These are phyloP conservation scores for Solenodon paradoxus DNA, from an alignment of 2,113 vertebrate genomes.

Conservation along the genomic window DNA sequence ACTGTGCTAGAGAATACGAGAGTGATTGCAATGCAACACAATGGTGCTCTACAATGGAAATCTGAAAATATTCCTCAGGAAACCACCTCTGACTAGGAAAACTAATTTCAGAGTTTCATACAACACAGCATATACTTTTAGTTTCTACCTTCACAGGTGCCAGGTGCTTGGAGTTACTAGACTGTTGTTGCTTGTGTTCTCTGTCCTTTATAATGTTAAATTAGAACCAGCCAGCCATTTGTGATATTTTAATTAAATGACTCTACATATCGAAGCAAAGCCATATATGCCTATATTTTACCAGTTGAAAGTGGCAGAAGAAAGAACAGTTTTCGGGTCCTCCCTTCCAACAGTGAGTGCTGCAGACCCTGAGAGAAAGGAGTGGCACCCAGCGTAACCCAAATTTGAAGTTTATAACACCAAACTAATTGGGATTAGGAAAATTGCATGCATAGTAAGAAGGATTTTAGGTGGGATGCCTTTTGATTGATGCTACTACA, in stretches of 20 bases:
- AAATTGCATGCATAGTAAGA: no score
- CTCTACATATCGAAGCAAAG: not conserved
- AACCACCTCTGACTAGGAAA: not conserved
- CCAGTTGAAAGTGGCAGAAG: not conserved
- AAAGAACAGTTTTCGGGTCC: no score
- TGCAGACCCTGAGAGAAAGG: not conserved
- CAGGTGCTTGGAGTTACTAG: not conserved
- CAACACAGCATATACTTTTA: not conserved
- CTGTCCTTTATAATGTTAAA: not conserved
- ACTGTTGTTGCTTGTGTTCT: not conserved
- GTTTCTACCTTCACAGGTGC: not conserved
- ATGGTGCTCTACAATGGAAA: not conserved
- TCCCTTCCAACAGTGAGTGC: no score
- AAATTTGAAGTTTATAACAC: not conserved
- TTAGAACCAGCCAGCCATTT: not conserved
- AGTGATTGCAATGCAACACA: rapidly evolving
- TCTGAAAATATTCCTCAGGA: not conserved
- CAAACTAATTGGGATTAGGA: not conserved
- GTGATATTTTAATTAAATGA: not conserved
- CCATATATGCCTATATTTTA: no score
- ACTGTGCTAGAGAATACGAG: no score
- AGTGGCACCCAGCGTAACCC: not conserved
- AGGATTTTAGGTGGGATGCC: not conserved
- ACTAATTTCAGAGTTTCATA: not conserved
- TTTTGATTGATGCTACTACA: not conserved